Conservation (phyloP, 2,797 vertebrate genomes). For the Spheniscus humboldti region DNA sequence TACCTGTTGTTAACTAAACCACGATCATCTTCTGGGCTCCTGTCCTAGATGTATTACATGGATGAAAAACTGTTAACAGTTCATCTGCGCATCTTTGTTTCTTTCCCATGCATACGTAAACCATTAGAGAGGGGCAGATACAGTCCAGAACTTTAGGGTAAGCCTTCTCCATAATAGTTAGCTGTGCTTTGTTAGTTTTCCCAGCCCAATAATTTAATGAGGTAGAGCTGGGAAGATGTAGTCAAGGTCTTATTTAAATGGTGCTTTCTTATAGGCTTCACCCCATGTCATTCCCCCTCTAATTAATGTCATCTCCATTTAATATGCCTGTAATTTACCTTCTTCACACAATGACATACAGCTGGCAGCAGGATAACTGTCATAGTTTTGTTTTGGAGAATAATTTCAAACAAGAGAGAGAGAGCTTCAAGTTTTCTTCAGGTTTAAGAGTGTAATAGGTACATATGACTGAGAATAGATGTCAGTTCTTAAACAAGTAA, state of each 20-base stretch:
- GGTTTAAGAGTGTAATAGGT: background rate
- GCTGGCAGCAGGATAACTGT: background rate
- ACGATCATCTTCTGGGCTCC: background rate
- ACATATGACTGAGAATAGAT: background rate
- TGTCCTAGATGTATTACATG: background rate
- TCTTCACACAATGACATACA: background rate
- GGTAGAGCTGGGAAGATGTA: background rate
- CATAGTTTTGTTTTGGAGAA: background rate
- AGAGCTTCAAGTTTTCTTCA: background rate
- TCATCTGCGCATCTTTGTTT: background rate
- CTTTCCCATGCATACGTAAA: background rate
- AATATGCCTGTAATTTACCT: background rate
- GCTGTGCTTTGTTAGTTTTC: background rate
- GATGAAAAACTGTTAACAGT: background rate
- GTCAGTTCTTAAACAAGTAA: background rate
- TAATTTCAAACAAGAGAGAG: background rate
- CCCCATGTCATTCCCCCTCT: background rate
- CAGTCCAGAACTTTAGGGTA: background rate
- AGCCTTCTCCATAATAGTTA: background rate
- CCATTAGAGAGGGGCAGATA: background rate
- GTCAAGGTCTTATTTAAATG: background rate
- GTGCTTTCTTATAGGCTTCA: background rate
- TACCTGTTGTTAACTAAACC: background rate
- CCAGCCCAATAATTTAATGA: background rate
- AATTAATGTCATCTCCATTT: background rate